phyloP scores from a whole-genome alignment of 2,113 vertebrate genomes.

The Apteryx mantelli region DNA sequence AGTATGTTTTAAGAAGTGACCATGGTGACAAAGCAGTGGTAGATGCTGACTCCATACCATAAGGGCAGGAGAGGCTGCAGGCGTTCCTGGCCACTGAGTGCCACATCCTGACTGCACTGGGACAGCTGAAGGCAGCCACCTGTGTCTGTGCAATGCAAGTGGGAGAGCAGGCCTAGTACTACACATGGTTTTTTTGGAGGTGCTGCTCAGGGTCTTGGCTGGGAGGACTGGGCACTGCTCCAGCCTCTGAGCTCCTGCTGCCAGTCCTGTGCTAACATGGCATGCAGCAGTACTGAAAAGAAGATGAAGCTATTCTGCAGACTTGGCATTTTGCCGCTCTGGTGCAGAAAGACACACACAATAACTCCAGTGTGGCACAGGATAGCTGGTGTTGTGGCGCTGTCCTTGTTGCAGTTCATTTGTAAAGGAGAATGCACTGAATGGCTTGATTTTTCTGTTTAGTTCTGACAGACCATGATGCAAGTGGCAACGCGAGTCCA shows the following conservation, averaged over 20 bases:
- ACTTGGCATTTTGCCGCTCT: neutral
- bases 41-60: accelerated
- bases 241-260: neutral
- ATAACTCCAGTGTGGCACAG: neutral
- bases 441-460: conserved; percentile 5
- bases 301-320: neutral
- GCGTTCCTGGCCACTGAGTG: neutral
- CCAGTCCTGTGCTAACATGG: neutral
- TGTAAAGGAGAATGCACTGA: accelerated
- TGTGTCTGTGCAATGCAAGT: neutral
- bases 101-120: accelerated
- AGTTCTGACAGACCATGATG: conserved; percentile 62
- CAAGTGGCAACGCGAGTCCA: neutral
- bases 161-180: neutral
- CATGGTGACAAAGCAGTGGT: neutral
- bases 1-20: neutral
- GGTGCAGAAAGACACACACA: neutral
- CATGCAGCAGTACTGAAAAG: neutral
- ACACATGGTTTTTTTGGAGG: neutral
- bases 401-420: neutral
- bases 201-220: neutral
- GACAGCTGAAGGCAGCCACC: too few relatives aligned
- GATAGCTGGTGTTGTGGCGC: neutral
- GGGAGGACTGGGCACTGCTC: neutral
- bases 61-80: neutral